A percentile compares a stretch with the other conserved stretches of the same genome.
Conservation (phyloP, 2,888 invertebrate species). For the Uloborus plumipes region DNA sequence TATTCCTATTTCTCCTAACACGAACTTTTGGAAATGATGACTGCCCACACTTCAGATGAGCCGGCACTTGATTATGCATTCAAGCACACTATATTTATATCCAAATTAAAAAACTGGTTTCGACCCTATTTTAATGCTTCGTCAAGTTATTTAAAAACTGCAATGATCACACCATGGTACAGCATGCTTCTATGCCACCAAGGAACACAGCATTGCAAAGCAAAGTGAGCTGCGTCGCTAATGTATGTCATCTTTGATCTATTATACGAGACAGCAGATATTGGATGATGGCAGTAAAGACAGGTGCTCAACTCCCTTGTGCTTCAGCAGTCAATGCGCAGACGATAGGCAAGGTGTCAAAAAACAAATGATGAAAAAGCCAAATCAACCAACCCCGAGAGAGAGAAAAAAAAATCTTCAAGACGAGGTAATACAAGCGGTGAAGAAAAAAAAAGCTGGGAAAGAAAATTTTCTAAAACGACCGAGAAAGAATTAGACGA, state of each 20-base stretch:
- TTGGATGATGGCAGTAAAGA: background rate
- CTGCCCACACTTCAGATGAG: too few relatives aligned
- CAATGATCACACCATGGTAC: too few relatives aligned
- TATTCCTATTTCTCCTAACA: too few relatives aligned
- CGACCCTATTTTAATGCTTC: too few relatives aligned
- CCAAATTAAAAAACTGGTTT: too few relatives aligned
- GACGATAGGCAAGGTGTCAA: conserved; percentile 29
- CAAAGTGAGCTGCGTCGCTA: too few relatives aligned
- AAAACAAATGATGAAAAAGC: conserved; percentile 9
- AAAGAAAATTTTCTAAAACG: conserved; percentile 19
- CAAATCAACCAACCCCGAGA: background rate
- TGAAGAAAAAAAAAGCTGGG: background rate
- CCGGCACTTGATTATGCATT: too few relatives aligned
- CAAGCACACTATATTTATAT: too few relatives aligned
- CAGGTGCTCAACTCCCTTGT: conserved; percentile 10
- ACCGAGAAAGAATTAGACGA: conserved; percentile 38
- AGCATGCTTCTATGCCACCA: too few relatives aligned
- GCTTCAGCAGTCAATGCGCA: background rate
- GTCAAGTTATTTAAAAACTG: too few relatives aligned
- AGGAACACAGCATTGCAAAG: too few relatives aligned
- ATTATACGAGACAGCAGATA: background rate
- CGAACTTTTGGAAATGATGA: too few relatives aligned
- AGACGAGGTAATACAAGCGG: background rate
- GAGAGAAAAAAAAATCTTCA: background rate
- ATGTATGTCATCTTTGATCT: background rate